A percentile compares a stretch with the other conserved stretches of the same genome.
phyloP scores from a whole-genome alignment of 1,140 invertebrate species.

The Helicoverpa armigera region DNA sequence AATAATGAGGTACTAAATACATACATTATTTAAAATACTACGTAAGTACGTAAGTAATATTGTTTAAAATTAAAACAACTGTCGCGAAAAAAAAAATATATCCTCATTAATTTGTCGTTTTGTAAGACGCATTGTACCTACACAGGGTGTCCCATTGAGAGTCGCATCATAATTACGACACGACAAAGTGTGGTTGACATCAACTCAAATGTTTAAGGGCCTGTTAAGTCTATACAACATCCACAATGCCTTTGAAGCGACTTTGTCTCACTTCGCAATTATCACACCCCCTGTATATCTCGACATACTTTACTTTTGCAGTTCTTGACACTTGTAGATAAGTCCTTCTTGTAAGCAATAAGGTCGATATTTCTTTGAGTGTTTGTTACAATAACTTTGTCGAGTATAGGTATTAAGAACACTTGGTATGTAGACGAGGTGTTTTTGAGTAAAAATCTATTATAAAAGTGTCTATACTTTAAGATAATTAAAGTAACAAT shows the following conservation, averaged over 20 bases:
- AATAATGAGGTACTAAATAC: constrained; percentile 15
- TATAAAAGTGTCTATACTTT: constrained; percentile 22
- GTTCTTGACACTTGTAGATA: constrained; percentile 14
- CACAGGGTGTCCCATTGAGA: constrained; percentile 72
- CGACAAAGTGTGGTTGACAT: constrained; percentile 77
- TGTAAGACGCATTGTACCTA: constrained; percentile 64
- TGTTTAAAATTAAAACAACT: constrained; percentile 54
- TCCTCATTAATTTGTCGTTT: constrained; percentile 73
- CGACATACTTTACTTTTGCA: constrained; percentile 55
- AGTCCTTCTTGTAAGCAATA: constrained; percentile 15
- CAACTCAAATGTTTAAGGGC: constrained; percentile 81
- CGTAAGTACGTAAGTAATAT: neutral
- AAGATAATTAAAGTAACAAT: constrained; percentile 29
- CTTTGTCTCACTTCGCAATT: constrained; percentile 84
- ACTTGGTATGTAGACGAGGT: constrained; percentile 38
- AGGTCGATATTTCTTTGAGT: neutral
- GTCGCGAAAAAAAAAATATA: constrained; percentile 45
- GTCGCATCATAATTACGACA: constrained; percentile 74
- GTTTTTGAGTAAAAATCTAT: constrained; percentile 44
- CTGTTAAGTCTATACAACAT: constrained; percentile 76
- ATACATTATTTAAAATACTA: constrained; percentile 25
- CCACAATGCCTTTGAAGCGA: constrained; percentile 81
- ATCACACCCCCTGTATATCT: constrained; percentile 81
- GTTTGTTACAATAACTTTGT: neutral
- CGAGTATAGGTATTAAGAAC: constrained; percentile 36